Evolutionary conservation across 2,113 vertebrate genomes (phyloP).

Genomic region (Paraplagusia blochii): DNA sequence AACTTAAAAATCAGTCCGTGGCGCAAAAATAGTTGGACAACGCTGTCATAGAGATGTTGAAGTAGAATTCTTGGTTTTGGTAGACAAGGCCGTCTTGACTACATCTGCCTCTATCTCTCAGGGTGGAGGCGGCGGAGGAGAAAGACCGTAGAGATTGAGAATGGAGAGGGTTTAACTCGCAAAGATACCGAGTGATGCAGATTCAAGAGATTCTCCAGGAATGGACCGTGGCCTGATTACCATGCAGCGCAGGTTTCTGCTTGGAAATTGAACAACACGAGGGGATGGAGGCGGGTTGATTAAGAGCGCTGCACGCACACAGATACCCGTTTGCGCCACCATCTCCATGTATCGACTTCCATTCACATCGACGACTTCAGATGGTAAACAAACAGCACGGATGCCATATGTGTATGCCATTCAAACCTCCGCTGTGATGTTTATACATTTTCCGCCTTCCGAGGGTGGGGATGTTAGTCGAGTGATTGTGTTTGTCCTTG

Average conservation of each 20-base stretch:
- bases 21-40: too few relatives aligned
- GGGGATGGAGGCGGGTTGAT: conserved; percentile 48
- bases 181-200: conserved; percentile 21
- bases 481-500: too few relatives aligned
- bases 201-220: conserved; percentile 22
- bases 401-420: not conserved
- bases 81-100: conserved; percentile 16
- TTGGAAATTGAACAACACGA: conserved; percentile 43
- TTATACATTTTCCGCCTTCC: too few relatives aligned
- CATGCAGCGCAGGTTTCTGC: conserved; percentile 44
- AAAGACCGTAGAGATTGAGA: conserved; percentile 15
- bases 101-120: conserved; percentile 30
- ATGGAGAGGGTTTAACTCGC: conserved; percentile 6
- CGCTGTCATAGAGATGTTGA: conserved; percentile 11
- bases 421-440: too few relatives aligned
- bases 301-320: conserved; percentile 33
- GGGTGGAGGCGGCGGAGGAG: not conserved
- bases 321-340: not conserved
- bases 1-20: too few relatives aligned
- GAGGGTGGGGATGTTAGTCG: too few relatives aligned
- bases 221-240: conserved; percentile 24
- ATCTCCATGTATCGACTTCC: not conserved
- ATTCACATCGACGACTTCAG: not conserved
- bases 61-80: conserved; percentile 8
- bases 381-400: not conserved